phyloP scores from a whole-genome alignment of 2,113 vertebrate species.

The Semicossyphus pulcher region DNA sequence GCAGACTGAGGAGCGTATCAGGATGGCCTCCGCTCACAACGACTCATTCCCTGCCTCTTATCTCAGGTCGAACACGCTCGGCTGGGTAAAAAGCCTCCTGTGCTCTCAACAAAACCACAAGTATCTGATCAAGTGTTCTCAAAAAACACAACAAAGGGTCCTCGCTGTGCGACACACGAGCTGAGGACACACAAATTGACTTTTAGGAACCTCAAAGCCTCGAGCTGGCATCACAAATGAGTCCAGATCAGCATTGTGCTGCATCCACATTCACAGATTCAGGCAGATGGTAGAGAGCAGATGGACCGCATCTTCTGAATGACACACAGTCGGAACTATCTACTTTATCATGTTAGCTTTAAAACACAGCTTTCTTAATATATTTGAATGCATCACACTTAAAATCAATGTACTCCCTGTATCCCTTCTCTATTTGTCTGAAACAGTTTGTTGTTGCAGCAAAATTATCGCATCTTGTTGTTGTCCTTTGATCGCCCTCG shows the following conservation, averaged over 20 bases:
- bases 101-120: conserved; percentile 34
- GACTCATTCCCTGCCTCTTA: conserved; percentile 58
- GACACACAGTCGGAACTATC: no score
- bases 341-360: no score
- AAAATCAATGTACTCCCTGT: no score
- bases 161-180: neutral
- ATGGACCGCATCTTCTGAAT: neutral
- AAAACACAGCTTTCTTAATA: no score
- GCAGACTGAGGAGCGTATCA: conserved; percentile 24
- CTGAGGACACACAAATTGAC: conserved; percentile 2
- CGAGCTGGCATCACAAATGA: neutral
- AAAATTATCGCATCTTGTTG: no score
- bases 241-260: neutral
- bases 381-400: no score
- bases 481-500: no score
- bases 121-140: conserved; percentile 54
- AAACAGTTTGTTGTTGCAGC: no score
- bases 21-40: conserved; percentile 34
- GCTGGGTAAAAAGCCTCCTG: conserved; percentile 58
- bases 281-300: neutral
- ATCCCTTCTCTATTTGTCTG: no score
- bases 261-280: neutral
- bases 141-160: conserved; percentile 44
- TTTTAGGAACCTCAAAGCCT: neutral
- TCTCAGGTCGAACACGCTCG: conserved; percentile 57